Conservation (phyloP, 2,113 vertebrate genomes). For the Actenoides hombroni region DNA sequence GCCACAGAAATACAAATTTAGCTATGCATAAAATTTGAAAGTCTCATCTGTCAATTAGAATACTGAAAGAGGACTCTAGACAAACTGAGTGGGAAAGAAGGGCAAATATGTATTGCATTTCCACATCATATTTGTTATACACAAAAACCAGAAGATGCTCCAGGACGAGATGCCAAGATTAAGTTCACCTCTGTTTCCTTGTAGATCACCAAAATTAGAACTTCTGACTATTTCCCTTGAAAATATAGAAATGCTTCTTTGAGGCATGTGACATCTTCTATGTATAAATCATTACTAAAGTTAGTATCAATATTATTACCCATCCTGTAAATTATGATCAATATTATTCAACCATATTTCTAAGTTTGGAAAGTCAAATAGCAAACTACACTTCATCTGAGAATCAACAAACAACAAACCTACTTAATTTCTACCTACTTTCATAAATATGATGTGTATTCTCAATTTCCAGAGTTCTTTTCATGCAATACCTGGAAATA, state of each 20-base stretch:
- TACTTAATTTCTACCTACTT: neutral
- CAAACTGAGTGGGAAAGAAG: neutral
- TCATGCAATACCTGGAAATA: neutral
- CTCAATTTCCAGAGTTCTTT: neutral
- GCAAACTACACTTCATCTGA: neutral
- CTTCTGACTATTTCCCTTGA: neutral
- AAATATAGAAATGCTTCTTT: neutral
- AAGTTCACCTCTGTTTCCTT: neutral
- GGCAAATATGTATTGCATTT: neutral
- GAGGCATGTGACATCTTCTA: neutral
- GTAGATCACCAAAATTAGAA: neutral
- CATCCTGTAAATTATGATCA: neutral
- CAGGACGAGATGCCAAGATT: neutral
- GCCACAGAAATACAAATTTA: neutral
- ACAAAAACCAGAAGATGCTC: neutral
- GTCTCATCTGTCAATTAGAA: neutral
- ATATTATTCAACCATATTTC: neutral
- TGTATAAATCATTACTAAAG: neutral
- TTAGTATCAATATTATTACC: neutral
- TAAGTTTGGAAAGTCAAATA: neutral
- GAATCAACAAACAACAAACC: neutral
- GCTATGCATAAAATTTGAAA: neutral
- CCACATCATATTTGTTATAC: neutral
- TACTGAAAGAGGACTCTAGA: neutral
- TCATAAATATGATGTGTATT: neutral